Percentiles rank a stretch among this genome's conserved stretches.
Evolutionary conservation across 2,797 vertebrate species (phyloP).

Genomic region (Zalophus californianus): DNA sequence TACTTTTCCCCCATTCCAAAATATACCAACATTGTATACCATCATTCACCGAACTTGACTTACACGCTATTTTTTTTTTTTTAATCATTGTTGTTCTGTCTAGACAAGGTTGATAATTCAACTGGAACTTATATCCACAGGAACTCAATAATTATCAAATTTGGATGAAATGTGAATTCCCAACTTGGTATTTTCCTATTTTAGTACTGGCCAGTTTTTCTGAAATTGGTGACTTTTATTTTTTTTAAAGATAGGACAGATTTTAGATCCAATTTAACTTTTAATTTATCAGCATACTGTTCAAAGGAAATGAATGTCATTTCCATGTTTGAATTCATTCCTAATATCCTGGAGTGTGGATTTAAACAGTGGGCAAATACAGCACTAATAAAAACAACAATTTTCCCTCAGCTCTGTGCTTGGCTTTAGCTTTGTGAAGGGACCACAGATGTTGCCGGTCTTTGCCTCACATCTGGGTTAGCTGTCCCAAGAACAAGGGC

Average conservation of each 20-base stretch:
- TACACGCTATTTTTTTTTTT: slow-evolving; percentile 5
- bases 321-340: slow-evolving; percentile 75
- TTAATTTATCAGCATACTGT: slow-evolving; percentile 66
- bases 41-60: slow-evolving; percentile 76
- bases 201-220: slow-evolving; percentile 64
- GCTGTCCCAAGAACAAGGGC: background rate
- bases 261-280: slow-evolving; percentile 77
- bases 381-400: slow-evolving; percentile 65
- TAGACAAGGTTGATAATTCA: slow-evolving; percentile 76
- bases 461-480: background rate
- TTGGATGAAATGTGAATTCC: slow-evolving; percentile 68
- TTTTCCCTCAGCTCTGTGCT: slow-evolving; percentile 6
- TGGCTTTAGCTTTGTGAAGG: slow-evolving; percentile 11
- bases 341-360: slow-evolving; percentile 11
- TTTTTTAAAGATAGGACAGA: slow-evolving; percentile 31
- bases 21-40: slow-evolving; percentile 73
- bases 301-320: slow-evolving; percentile 75
- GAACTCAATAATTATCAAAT: slow-evolving; percentile 77
- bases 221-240: slow-evolving; percentile 50
- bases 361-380: slow-evolving; percentile 71
- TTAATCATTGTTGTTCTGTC: slow-evolving; percentile 68
- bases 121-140: slow-evolving; percentile 62
- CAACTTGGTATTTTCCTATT: slow-evolving; percentile 54
- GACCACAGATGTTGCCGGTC: background rate
- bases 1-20: slow-evolving; percentile 71